A percentile compares a stretch with the other conserved stretches of the same genome.
These are phyloP conservation scores for Bursaphelenchus okinawaensis DNA, from an alignment of 2,888 invertebrate genomes.

Conservation along the genomic window DNA sequence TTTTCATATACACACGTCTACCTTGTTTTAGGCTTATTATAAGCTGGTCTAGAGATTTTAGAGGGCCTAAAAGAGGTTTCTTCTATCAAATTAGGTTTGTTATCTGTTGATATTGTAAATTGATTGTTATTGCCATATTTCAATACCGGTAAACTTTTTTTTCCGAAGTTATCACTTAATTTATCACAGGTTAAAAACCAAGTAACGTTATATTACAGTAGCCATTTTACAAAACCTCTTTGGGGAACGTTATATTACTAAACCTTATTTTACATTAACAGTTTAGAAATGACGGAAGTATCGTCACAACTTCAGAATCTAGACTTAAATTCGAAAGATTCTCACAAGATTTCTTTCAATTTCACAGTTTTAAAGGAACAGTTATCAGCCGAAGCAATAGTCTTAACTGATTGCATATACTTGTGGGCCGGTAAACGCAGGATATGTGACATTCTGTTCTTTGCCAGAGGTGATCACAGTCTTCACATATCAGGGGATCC, in stretches of 20 bases:
- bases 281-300: background rate
- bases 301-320: conserved; percentile 3
- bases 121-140: background rate
- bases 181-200: no score
- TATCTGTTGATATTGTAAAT: background rate
- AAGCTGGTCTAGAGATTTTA: no score
- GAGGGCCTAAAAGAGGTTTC: no score
- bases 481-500: conserved; percentile 6
- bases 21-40: no score
- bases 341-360: background rate
- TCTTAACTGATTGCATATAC: conserved; percentile 3
- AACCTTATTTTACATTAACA: no score
- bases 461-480: background rate
- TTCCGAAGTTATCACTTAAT: no score
- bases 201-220: no score
- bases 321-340: background rate
- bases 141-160: no score
- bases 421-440: conserved; percentile 7
- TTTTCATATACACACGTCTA: no score
- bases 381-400: conserved; percentile 11
- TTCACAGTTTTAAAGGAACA: conserved; percentile 15
- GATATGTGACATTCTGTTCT: conserved; percentile 2
- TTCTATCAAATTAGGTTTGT: background rate
- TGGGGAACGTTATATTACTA: no score
- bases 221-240: no score